These are phyloP conservation scores for Drosophila leonis DNA, from an alignment of 2,888 invertebrate genomes.

Conservation along the genomic window DNA sequence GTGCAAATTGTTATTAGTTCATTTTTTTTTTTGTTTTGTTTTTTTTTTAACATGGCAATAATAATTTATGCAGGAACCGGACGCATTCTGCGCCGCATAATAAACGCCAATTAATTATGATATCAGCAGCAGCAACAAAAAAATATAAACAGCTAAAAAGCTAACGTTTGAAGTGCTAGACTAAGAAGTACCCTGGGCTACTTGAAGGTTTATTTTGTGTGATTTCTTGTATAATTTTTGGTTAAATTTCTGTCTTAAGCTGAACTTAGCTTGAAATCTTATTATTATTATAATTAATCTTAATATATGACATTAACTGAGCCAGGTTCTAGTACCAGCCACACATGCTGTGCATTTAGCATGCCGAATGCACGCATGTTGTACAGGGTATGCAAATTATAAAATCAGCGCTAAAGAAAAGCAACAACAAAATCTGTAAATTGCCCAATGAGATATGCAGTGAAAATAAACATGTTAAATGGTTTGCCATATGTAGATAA, in stretches of 20 bases:
- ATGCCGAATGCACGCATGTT: not conserved
- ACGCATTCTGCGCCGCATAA: constrained; percentile 40
- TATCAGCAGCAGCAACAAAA: constrained; percentile 31
- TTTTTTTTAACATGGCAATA: constrained; percentile 28
- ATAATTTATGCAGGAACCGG: constrained; percentile 52
- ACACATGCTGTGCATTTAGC: not conserved
- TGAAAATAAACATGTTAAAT: constrained; percentile 34
- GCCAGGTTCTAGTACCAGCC: not conserved
- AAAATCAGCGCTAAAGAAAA: constrained; percentile 16
- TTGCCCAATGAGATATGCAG: constrained; percentile 26
- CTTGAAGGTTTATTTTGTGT: not conserved
- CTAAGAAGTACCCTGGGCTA: not conserved
- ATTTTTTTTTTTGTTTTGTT: not conserved
- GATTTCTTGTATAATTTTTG: not conserved
- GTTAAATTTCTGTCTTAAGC: no score
- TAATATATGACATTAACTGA: not conserved
- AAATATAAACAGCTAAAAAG: constrained; percentile 15
- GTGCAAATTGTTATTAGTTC: constrained; percentile 30
- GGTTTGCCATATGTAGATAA: constrained; percentile 9
- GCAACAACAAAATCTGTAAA: constrained; percentile 56
- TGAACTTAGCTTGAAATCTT: no score
- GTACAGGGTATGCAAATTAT: constrained; percentile 22
- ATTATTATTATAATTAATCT: no score
- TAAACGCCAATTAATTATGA: constrained; percentile 74
- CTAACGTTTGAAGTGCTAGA: not conserved